A percentile compares a stretch with the other conserved stretches of the same genome.
Conservation (phyloP, 2,113 vertebrate species). For the Bos javanicus region DNA sequence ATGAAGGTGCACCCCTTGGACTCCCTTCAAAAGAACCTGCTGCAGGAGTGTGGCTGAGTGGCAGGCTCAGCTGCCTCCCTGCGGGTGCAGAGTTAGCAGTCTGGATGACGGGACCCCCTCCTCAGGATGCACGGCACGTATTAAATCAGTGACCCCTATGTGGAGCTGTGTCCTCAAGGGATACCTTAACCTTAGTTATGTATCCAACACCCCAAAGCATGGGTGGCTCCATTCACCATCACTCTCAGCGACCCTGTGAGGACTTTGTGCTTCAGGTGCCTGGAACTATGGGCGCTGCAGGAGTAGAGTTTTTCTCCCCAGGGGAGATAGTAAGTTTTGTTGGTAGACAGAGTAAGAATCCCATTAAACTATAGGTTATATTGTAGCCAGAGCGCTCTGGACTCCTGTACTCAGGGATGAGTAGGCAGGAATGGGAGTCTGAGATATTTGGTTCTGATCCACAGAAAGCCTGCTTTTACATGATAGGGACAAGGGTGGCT, state of each 20-base stretch:
- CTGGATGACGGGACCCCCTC: not conserved
- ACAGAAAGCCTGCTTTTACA: not conserved
- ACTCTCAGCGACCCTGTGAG: not conserved
- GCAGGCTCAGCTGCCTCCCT: not conserved
- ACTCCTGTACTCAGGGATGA: not conserved
- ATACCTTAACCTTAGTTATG: not conserved
- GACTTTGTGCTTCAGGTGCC: not conserved
- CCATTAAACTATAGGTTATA: not conserved
- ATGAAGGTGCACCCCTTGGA: not conserved
- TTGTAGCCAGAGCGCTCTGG: not conserved
- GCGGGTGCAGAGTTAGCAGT: not conserved
- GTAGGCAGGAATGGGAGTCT: not conserved
- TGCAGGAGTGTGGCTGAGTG: not conserved
- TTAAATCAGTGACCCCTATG: not conserved
- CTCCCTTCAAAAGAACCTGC: not conserved
- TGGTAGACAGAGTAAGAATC: not conserved
- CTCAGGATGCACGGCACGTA: not conserved
- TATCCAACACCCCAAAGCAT: not conserved
- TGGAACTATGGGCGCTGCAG: not conserved
- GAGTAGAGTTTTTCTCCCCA: not conserved
- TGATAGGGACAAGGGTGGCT: not conserved
- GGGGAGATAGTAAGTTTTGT: not conserved
- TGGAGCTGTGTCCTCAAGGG: not conserved
- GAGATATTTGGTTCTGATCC: not conserved
- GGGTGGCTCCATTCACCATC: not conserved